These are phyloP conservation scores for Pantherophis alleghaniensis DNA, from an alignment of 2,797 vertebrate genomes.

Conservation along the genomic window DNA sequence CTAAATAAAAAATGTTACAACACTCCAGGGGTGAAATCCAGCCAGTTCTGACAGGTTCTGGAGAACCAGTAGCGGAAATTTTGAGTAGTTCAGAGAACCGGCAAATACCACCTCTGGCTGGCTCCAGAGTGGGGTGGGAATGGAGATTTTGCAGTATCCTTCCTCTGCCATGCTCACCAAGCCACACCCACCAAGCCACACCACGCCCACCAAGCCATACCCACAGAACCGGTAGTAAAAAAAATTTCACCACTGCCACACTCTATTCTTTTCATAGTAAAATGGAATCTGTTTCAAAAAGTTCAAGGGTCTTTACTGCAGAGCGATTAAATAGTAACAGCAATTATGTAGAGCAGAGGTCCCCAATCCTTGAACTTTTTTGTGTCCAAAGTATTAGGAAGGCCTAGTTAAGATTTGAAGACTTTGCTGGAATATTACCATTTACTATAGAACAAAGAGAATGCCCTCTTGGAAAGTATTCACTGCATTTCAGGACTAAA, in stretches of 20 bases:
- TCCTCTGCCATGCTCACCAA: too few relatives aligned
- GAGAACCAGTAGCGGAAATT: too few relatives aligned
- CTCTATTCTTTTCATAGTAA: neutral
- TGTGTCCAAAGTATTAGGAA: neutral
- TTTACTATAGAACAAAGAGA: neutral
- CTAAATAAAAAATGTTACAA: neutral
- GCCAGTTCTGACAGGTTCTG: too few relatives aligned
- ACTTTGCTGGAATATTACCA: neutral
- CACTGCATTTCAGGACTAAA: neutral
- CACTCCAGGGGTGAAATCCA: too few relatives aligned
- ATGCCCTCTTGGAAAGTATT: neutral
- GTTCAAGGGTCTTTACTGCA: neutral
- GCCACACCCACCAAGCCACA: too few relatives aligned
- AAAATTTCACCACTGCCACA: too few relatives aligned
- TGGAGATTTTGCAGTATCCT: too few relatives aligned
- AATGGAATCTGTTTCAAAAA: neutral
- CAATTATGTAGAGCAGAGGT: neutral
- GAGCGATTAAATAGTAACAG: neutral
- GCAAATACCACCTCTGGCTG: too few relatives aligned
- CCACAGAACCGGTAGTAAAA: too few relatives aligned
- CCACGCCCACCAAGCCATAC: too few relatives aligned
- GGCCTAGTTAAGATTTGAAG: neutral
- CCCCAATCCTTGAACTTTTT: neutral
- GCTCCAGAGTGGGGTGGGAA: too few relatives aligned
- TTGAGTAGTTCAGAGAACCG: too few relatives aligned